Evolutionary conservation across 1,140 invertebrate species (phyloP), one percentile per base, ranked within the genome.

Genomic region (Saccostrea echinata): DNA sequence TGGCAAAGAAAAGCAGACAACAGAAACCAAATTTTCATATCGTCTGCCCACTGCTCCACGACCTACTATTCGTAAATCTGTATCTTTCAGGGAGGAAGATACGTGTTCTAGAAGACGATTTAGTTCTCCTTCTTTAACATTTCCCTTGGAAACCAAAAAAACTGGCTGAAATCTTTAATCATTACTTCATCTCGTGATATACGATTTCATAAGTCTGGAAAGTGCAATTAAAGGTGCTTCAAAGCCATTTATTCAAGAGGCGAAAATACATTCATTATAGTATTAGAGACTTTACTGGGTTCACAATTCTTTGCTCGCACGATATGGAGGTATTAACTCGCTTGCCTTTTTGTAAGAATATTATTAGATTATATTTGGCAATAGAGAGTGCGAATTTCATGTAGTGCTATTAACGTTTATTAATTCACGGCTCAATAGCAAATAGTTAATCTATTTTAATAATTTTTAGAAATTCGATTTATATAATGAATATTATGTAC

Each of bases 171-270:
- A 76, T 30, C 3, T 21, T 76, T 76, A 33, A 30, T 30, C 68
- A 76, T 76, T 30, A 30, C 68, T 35, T 76, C 13, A 76, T 76
- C 68, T 24, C 68, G 68, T 76, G 68, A 30, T 30, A n/a, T 18
- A 76, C 21, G 4, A 64, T 76, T 76, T 76, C 68, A 30, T 76
- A 76, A 76, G 68, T 76, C 27, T 76, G 68, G 68, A 76, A 76
- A 33, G 68, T 76, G 68, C 68, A 76, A 76, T 76, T 76, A 76
- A 76, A 76, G 68, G 68, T 76, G 68, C 68, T 76, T 76, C 68
- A 33, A 76, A 76, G 68, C 68, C 68, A 76, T 76, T 76, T 76
- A 76, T 76, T 76, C 68, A 76, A 76, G 68, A 76, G 68, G 27
- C 33, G 68, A 76, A 76, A 76, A 76, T 27, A 16, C 68, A 76